Evolutionary conservation across 1,140 invertebrate species (phyloP).

Genomic region (Ylistrum balloti): DNA sequence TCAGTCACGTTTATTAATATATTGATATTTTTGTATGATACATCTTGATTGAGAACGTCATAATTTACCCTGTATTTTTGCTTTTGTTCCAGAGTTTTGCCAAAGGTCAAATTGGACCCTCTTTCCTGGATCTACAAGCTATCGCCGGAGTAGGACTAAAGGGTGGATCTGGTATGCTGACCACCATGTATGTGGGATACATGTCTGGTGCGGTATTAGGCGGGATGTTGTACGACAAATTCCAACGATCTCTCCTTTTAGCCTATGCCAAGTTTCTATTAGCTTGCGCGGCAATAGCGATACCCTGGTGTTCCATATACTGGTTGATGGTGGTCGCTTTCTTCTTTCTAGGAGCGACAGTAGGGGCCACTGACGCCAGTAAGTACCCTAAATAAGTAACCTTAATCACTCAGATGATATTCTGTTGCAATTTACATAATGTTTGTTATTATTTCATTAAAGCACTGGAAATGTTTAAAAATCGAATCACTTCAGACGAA

Average conservation of each 20-base stretch:
- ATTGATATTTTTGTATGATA: too few species aligned
- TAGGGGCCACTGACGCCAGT: background rate
- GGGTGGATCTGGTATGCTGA: slow-evolving; percentile 7
- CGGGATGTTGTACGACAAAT: background rate
- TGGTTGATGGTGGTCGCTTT: background rate
- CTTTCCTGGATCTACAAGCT: background rate
- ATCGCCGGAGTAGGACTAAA: background rate
- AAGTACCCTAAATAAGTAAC: too few species aligned
- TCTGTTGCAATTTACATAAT: too few species aligned
- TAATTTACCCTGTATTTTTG: too few species aligned
- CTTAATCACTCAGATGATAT: too few species aligned
- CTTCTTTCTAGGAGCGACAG: background rate
- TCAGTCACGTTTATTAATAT: too few species aligned
- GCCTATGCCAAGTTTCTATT: background rate
- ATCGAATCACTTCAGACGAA: too few species aligned
- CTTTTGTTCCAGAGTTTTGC: slow-evolving; percentile 20
- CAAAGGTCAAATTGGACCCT: slow-evolving; percentile 1
- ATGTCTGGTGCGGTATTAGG: background rate
- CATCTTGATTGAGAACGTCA: too few species aligned
- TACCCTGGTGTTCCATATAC: background rate
- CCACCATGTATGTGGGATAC: background rate
- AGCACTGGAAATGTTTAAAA: too few species aligned
- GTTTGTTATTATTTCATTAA: too few species aligned
- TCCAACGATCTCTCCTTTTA: background rate
- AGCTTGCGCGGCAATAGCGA: background rate